phyloP scores from a whole-genome alignment of 2,113 vertebrate species.

The Suricata suricatta region DNA sequence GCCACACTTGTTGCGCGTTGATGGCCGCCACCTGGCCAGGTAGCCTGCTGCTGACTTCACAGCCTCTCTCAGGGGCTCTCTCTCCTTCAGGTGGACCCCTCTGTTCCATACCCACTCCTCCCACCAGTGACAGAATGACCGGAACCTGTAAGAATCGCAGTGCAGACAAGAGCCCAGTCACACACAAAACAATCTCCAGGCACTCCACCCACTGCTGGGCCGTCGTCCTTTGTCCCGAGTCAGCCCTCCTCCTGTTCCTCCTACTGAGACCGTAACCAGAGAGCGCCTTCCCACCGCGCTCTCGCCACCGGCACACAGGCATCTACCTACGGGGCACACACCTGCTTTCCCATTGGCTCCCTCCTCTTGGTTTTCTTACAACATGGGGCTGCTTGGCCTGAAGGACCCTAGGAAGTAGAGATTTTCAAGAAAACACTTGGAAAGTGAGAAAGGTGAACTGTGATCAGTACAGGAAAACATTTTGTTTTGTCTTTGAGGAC shows the following conservation, averaged over 20 bases:
- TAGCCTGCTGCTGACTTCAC: no score
- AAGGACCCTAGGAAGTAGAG: neutral
- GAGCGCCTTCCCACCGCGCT: fast-evolving
- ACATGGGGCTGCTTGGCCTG: fast-evolving
- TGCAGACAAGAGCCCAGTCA: neutral
- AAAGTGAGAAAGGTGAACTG: neutral
- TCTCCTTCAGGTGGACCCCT: neutral
- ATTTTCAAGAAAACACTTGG: neutral
- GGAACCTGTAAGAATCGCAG: neutral
- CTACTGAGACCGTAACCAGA: no score
- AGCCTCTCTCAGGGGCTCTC: neutral
- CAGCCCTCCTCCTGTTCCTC: neutral
- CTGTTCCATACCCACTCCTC: neutral
- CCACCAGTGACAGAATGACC: neutral
- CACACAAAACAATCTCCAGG: neutral
- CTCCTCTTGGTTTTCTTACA: fast-evolving
- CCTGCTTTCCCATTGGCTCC: fast-evolving
- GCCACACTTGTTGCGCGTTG: fast-evolving
- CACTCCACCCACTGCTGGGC: neutral
- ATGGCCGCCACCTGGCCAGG: fast-evolving
- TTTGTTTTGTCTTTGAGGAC: neutral
- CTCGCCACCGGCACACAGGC: fast-evolving
- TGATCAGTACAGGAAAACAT: neutral
- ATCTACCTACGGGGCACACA: fast-evolving
- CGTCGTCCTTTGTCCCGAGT: fast-evolving